A percentile compares a stretch with the other conserved stretches of the same genome.
Conservation (phyloP, 2,797 vertebrate species). For the Aselliscus stoliczkanus region DNA sequence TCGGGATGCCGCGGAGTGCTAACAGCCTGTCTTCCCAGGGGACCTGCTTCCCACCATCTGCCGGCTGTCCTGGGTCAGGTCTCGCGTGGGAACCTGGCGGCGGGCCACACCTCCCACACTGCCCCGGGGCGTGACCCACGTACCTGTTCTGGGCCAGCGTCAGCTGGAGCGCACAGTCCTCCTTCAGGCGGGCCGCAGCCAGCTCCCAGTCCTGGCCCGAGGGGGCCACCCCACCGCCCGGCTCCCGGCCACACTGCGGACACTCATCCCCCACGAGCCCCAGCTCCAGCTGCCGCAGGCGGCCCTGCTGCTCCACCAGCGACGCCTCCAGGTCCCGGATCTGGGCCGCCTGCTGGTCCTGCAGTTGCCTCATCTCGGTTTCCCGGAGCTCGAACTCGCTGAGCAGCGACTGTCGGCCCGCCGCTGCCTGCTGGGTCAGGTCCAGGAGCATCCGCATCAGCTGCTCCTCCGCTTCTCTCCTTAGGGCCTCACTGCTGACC, state of each 20-base stretch:
- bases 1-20: rapidly evolving
- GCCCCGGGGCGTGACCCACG: background rate
- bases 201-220: constrained; percentile 82
- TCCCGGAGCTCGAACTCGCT: constrained; percentile 75
- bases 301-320: constrained; percentile 83
- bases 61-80: background rate
- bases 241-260: constrained; percentile 75
- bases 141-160: constrained; percentile 85
- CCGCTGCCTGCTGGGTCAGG: constrained; percentile 78
- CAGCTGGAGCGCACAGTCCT: constrained; percentile 82
- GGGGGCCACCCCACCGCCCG: constrained; percentile 73
- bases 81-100: background rate
- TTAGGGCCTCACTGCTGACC: constrained; percentile 46
- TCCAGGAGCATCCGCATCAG: constrained; percentile 44
- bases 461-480: constrained; percentile 70
- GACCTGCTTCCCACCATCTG: background rate
- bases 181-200: constrained; percentile 70
- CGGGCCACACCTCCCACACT: rapidly evolving
- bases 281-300: constrained; percentile 81
- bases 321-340: constrained; percentile 81
- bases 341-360: constrained; percentile 77
- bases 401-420: constrained; percentile 77
- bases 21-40: background rate
- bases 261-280: constrained; percentile 78
- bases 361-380: constrained; percentile 75